These are phyloP conservation scores for Anoplopoma fimbria DNA, from an alignment of 2,113 vertebrate genomes.

Conservation along the genomic window DNA sequence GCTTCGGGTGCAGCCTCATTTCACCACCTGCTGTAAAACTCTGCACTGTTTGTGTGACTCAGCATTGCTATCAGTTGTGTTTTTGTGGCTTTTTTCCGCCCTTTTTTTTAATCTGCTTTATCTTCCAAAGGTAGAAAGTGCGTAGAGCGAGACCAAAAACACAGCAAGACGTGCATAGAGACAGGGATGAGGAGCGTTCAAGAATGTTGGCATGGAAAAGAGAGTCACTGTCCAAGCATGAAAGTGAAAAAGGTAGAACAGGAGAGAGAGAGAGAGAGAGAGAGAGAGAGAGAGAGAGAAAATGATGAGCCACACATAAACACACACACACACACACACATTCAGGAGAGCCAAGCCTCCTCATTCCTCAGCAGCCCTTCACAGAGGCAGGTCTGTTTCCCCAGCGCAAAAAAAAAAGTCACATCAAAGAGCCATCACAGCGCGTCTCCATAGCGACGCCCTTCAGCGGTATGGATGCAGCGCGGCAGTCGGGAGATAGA, in stretches of 20 bases:
- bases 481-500: conserved; percentile 49
- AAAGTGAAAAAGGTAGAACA: conserved; percentile 70
- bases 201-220: conserved; percentile 72
- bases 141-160: conserved; percentile 40
- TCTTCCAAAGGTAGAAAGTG: conserved; percentile 39
- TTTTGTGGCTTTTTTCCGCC: too few relatives aligned
- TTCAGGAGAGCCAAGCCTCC: conserved; percentile 53
- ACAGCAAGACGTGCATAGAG: conserved; percentile 42
- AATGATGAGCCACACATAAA: conserved; percentile 35
- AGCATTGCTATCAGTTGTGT: background rate
- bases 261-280: conserved; percentile 14
- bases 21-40: conserved; percentile 27
- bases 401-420: conserved; percentile 45
- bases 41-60: conserved; percentile 4
- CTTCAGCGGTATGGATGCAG: conserved; percentile 57
- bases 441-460: conserved; percentile 67
- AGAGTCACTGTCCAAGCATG: conserved; percentile 60
- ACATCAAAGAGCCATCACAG: conserved; percentile 69
- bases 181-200: conserved; percentile 43
- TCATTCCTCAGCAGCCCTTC: conserved; percentile 62
- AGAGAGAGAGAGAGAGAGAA: conserved; percentile 20
- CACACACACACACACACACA: conserved; percentile 12
- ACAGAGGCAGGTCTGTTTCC: conserved; percentile 75
- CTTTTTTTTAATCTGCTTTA: conserved; percentile 27
- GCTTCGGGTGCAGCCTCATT: conserved; percentile 6